Percentiles rank a stretch among this genome's conserved stretches.
Conservation (phyloP, 2,113 vertebrate species). For the Strix aluco region DNA sequence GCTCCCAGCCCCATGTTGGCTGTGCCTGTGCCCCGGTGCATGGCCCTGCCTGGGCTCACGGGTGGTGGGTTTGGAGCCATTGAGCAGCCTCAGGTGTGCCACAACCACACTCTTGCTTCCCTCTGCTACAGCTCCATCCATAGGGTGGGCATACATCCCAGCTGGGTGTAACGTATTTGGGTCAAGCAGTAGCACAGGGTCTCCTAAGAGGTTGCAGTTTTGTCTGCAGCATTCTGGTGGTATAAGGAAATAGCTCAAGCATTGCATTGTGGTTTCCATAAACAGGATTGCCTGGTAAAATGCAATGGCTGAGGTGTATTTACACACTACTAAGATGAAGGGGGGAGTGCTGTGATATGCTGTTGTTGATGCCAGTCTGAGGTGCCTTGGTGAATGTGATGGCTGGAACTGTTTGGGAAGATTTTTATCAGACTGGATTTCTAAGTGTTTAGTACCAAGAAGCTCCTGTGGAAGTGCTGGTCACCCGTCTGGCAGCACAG, state of each 20-base stretch:
- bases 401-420: not conserved
- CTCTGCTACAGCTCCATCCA: not conserved
- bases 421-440: not conserved
- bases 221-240: not conserved
- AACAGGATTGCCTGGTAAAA: not conserved
- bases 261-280: not conserved
- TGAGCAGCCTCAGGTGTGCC: not conserved
- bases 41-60: not conserved
- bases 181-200: no score
- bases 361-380: not conserved
- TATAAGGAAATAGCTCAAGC: not conserved
- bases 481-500: not conserved
- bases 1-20: fast-evolving
- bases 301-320: not conserved
- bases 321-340: not conserved
- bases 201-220: not conserved
- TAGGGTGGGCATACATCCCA: fast-evolving
- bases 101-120: not conserved
- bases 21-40: not conserved
- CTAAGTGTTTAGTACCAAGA: not conserved
- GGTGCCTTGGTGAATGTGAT: not conserved
- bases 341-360: not conserved
- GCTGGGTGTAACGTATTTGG: not conserved
- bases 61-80: not conserved
- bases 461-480: not conserved